These are phyloP conservation scores for Tretioscincus oriximinensis DNA, from an alignment of 2,113 vertebrate genomes.

Conservation along the genomic window DNA sequence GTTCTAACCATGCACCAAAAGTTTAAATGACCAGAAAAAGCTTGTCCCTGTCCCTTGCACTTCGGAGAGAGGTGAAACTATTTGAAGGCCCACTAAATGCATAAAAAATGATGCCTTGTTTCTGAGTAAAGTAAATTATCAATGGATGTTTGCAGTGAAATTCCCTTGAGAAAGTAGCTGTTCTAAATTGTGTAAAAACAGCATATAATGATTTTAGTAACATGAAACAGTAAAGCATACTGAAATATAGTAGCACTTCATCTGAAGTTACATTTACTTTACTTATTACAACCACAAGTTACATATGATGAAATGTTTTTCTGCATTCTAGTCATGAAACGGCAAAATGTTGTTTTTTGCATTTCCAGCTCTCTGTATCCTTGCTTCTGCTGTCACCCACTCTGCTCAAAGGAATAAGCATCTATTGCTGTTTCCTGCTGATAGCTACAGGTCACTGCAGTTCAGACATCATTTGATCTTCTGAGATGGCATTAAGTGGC, in stretches of 20 bases:
- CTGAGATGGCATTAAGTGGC: slow-evolving; percentile 57
- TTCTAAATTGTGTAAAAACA: slow-evolving; percentile 28
- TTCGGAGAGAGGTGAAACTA: no score
- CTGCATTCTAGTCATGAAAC: slow-evolving; percentile 43
- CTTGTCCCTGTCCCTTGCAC: no score
- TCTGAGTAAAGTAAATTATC: slow-evolving; percentile 33
- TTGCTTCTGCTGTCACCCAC: slow-evolving; percentile 31
- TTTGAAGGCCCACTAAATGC: slow-evolving; percentile 21
- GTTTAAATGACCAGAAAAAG: no score
- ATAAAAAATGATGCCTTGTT: slow-evolving; percentile 11
- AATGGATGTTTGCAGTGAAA: slow-evolving; percentile 25
- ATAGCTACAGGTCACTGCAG: slow-evolving; percentile 68
- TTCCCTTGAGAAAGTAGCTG: background rate
- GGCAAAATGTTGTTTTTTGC: slow-evolving; percentile 36
- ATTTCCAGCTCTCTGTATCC: slow-evolving; percentile 53
- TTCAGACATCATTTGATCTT: slow-evolving; percentile 58
- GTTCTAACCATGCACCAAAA: no score
- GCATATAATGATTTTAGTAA: background rate
- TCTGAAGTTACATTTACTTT: background rate
- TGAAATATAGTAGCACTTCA: background rate
- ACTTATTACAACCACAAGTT: slow-evolving; percentile 27
- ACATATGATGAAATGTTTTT: slow-evolving; percentile 37
- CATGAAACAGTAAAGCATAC: background rate
- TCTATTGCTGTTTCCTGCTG: slow-evolving; percentile 61
- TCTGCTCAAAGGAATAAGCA: slow-evolving; percentile 57